Conservation (phyloP, 2,797 vertebrate species). For the Neomorphus geoffroyi region DNA sequence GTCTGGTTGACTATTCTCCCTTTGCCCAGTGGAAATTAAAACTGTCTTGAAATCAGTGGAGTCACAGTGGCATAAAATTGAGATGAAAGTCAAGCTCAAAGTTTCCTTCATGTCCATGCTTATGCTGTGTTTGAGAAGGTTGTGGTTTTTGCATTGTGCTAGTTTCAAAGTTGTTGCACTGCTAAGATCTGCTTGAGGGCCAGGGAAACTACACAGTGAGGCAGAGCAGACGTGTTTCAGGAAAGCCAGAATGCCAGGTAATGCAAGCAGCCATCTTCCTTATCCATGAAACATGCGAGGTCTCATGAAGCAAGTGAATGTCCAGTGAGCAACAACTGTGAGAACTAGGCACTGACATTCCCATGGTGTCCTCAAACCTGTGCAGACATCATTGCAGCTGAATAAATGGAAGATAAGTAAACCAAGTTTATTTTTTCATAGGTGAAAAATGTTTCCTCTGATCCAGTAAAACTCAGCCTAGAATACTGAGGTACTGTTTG, state of each 20-base stretch:
- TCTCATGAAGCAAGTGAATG: neutral
- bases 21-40: neutral
- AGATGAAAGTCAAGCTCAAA: neutral
- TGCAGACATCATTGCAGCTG: neutral
- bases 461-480: neutral
- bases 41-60: neutral
- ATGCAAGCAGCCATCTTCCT: neutral
- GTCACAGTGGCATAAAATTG: neutral
- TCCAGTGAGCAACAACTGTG: neutral
- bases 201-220: neutral
- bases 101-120: neutral
- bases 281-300: neutral
- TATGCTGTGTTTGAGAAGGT: neutral
- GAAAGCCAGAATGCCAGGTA: neutral
- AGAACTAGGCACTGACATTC: neutral
- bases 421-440: neutral
- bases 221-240: neutral
- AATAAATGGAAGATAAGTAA: neutral
- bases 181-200: neutral
- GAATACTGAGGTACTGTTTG: neutral
- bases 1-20: neutral
- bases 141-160: neutral
- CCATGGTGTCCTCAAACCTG: neutral
- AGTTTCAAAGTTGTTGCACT: neutral
- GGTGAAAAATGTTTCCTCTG: neutral